Conservation (phyloP, 1,140 invertebrate genomes). For the Euglossa dilemma region DNA sequence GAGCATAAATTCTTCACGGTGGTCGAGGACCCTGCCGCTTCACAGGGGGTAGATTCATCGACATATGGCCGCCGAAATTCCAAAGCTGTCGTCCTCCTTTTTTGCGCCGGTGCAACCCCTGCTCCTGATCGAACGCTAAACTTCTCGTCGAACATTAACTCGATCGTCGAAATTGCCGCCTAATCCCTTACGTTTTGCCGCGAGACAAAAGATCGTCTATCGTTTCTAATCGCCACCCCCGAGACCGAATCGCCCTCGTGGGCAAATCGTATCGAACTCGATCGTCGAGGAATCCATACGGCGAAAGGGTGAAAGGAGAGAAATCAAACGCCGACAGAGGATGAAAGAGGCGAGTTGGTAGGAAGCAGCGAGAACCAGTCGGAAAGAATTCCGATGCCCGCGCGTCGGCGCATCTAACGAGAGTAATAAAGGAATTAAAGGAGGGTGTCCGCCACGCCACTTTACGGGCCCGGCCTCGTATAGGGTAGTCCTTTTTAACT, state of each 20-base stretch:
- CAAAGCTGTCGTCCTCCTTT: conserved; percentile 47
- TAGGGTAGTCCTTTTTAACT: conserved; percentile 68
- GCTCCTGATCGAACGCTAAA: too few relatives aligned
- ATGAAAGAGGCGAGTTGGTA: too few relatives aligned
- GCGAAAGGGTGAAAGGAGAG: background rate
- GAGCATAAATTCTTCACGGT: conserved; percentile 77
- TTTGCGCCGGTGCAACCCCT: conserved; percentile 7
- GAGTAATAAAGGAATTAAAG: conserved; percentile 73
- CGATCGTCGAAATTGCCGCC: too few relatives aligned
- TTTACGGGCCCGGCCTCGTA: conserved; percentile 52
- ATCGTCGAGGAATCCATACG: too few relatives aligned
- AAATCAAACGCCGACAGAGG: background rate
- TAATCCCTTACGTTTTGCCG: too few relatives aligned
- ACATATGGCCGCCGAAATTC: conserved; percentile 74
- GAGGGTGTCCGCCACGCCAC: conserved; percentile 53
- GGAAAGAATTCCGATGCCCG: conserved; percentile 36
- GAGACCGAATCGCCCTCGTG: too few relatives aligned
- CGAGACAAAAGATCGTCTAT: too few relatives aligned
- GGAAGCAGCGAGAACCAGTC: background rate
- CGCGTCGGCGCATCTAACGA: conserved; percentile 59
- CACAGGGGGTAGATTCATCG: conserved; percentile 73
- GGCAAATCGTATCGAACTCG: too few relatives aligned
- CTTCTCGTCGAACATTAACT: too few relatives aligned
- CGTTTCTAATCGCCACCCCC: too few relatives aligned
- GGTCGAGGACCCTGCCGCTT: conserved; percentile 64